Evolutionary conservation across 1,140 invertebrate species (phyloP), one percentile per base, ranked within the genome.

Genomic region (Oppia nitens): DNA sequence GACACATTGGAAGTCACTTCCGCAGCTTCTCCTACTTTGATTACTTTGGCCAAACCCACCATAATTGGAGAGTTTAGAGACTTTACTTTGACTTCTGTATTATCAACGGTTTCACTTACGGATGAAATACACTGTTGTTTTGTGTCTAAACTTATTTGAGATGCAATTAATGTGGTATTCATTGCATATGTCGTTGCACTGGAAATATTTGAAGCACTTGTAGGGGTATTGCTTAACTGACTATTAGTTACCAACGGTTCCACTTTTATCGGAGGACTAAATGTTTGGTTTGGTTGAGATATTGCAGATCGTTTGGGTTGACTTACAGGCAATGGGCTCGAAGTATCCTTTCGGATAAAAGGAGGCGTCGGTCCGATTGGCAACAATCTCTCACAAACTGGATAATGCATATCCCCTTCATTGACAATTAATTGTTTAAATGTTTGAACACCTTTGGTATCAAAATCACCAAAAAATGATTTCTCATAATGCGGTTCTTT

Each of bases 331-430:
- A 17, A 40, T 17, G 17, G 6, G 6, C 6, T 9, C 17, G 32
- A 17, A 40, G 32, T 40, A 9, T 40, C 32, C 17, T 40, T 40
- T 40, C 32, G 6, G 32, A 6, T 40, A 40, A 40, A 40, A 17
- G 32, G 27, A 24, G 62, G 62, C 32, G 32, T 47, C 47, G 60
- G 62, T 51, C 62, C 62, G n/a, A 63, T 60, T 26, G 62, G 62
- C 29, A 63, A 53, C 17, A 67, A 47, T 48, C 66, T 45, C 57
- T 67, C 66, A 29, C 17, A 57, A 6, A 64, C 56, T 23, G 62
- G 65, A 28, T 62, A 14, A 29, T 26, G 49, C 6, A 59, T 47
- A 12, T 62, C 28, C 6, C 3, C 20, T 17, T 40, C 9, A 24
- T 48, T 40, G 23, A 12, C 4, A 11, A 53, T 14, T 27, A 53